phyloP scores from a whole-genome alignment of 1,140 invertebrate species.

The Conus ventricosus region DNA sequence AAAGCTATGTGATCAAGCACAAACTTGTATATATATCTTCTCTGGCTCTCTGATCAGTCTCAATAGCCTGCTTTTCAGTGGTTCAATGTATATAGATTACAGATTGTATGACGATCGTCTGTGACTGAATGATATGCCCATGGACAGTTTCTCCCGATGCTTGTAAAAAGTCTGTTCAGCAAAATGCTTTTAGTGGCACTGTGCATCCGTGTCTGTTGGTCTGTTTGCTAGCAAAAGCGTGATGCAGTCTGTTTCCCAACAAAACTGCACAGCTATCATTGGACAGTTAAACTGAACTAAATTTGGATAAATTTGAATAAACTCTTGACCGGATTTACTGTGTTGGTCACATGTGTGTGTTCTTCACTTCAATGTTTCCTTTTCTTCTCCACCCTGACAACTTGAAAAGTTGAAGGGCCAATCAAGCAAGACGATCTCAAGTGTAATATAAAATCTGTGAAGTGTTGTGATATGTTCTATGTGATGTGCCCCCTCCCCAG shows the following conservation, averaged over 20 bases:
- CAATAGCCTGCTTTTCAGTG: too few relatives aligned
- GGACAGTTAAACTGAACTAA: too few relatives aligned
- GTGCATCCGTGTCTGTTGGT: not conserved
- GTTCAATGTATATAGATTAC: too few relatives aligned
- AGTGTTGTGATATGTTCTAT: conserved; percentile 9
- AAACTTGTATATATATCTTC: too few relatives aligned
- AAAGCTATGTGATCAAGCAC: too few relatives aligned
- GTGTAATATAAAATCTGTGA: conserved; percentile 26
- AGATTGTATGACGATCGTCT: not conserved
- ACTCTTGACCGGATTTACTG: not conserved
- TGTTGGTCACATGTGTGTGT: not conserved
- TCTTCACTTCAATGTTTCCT: not conserved
- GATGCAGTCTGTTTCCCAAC: too few relatives aligned
- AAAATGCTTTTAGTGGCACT: not conserved
- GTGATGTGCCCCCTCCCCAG: not conserved
- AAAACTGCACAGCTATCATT: too few relatives aligned
- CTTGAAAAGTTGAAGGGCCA: conserved; percentile 9
- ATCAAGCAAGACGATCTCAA: conserved; percentile 27
- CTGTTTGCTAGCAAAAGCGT: not conserved
- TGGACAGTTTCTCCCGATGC: not conserved
- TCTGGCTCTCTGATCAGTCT: too few relatives aligned
- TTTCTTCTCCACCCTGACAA: not conserved
- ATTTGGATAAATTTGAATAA: too few relatives aligned
- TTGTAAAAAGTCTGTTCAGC: not conserved
- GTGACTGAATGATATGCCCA: not conserved